phyloP scores from a whole-genome alignment of 2,113 vertebrate genomes.

The Stictonetta naevosa region DNA sequence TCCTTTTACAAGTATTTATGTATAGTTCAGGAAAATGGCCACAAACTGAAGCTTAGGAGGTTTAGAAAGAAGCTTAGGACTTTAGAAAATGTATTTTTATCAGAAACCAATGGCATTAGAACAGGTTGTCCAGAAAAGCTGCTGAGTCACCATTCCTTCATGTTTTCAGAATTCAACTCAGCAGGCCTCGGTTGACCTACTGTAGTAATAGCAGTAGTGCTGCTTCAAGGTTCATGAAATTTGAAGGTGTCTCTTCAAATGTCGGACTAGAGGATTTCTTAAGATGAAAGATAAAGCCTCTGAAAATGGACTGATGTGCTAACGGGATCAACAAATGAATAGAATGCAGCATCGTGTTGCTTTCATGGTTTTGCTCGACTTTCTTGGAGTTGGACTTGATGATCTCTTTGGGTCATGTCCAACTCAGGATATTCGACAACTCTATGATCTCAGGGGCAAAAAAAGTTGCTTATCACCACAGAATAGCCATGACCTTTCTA shows the following conservation, averaged over 20 bases:
- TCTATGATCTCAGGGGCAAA: not conserved
- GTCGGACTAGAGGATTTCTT: not conserved
- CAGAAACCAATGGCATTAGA: not conserved
- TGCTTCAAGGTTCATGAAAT: not conserved
- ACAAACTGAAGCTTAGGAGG: not conserved
- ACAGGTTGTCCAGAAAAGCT: not conserved
- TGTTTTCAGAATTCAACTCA: not conserved
- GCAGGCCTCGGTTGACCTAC: not conserved
- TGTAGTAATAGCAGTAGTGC: not conserved
- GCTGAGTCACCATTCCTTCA: not conserved
- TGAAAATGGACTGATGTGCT: not conserved
- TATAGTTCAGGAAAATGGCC: not conserved
- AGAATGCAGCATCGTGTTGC: not conserved
- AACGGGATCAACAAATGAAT: not conserved
- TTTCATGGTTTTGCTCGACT: no score
- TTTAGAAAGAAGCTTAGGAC: not conserved
- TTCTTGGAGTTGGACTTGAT: no score
- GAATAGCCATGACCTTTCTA: not conserved
- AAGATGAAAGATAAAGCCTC: not conserved
- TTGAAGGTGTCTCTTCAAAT: not conserved
- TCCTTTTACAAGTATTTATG: not conserved
- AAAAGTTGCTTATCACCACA: not conserved
- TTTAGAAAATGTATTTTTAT: not conserved
- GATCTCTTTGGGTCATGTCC: no score
- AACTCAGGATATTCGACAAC: no score